Evolutionary conservation across 2,888 invertebrate genomes (phyloP).

Genomic region (Dryadula phaetusa): DNA sequence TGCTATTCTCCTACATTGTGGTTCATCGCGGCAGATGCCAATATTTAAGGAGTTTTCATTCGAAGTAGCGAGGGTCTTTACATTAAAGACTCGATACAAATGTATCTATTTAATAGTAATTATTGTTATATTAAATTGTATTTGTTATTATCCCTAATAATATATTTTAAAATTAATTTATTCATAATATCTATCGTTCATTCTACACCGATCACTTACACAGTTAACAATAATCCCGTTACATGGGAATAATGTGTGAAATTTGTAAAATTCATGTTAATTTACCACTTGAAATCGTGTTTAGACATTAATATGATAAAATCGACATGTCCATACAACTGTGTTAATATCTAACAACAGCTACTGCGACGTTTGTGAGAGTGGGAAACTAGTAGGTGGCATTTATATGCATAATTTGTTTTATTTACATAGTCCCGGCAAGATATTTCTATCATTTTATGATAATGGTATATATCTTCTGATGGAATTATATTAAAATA

Average conservation of each 20-base stretch:
- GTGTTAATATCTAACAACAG: constrained; percentile 57
- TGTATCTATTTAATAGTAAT: not conserved
- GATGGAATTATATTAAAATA: constrained; percentile 15
- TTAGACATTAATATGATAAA: constrained; percentile 40
- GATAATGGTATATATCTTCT: not conserved
- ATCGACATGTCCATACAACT: constrained; percentile 59
- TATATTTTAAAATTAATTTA: not conserved
- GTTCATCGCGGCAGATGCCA: not conserved
- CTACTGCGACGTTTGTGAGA: constrained; percentile 55
- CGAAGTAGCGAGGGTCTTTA: not conserved
- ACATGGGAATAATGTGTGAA: constrained; percentile 6
- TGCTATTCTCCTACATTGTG: too few species aligned
- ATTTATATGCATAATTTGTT: constrained; percentile 30
- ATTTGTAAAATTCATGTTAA: constrained; percentile 13
- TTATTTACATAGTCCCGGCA: constrained; percentile 29
- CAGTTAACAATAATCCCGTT: constrained; percentile 10
- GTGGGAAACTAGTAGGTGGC: constrained; percentile 50
- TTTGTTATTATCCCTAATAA: not conserved
- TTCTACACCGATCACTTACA: not conserved
- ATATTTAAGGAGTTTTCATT: too few species aligned
- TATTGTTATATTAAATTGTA: too few species aligned
- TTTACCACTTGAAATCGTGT: constrained; percentile 9
- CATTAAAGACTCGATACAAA: not conserved
- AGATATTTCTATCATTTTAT: constrained; percentile 15
- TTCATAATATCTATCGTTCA: not conserved